A percentile compares a stretch with the other conserved stretches of the same genome.
phyloP scores from a whole-genome alignment of 2,113 vertebrate species.

The Bos taurus region DNA sequence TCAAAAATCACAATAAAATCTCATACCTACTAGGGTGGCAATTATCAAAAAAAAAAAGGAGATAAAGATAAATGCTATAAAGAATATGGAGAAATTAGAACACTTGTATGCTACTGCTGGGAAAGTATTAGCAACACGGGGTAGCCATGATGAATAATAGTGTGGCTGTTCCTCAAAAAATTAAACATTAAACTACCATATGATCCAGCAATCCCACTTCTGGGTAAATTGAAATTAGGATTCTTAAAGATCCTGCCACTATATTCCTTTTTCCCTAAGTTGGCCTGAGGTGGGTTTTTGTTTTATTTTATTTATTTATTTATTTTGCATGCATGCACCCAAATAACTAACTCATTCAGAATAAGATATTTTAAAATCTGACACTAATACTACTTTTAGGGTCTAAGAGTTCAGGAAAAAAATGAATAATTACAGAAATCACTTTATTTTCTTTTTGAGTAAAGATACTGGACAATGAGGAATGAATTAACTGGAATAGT shows the following conservation, averaged over 20 bases:
- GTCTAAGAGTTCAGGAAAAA: neutral
- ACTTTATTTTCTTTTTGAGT: neutral
- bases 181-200: neutral
- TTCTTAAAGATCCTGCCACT: neutral
- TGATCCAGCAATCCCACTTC: neutral
- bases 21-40: neutral
- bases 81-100: neutral
- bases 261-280: neutral
- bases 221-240: neutral
- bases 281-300: neutral
- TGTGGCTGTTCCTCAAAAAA: neutral
- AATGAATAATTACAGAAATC: neutral
- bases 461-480: neutral
- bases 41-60: neutral
- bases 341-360: neutral
- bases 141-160: neutral
- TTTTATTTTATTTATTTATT: neutral
- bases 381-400: neutral
- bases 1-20: neutral
- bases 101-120: neutral
- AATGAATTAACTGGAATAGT: neutral
- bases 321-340: neutral
- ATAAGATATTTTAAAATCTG: neutral
- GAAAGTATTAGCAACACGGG: neutral
- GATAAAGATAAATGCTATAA: neutral